These are phyloP conservation scores for Phrynocephalus forsythii DNA, from an alignment of 2,797 vertebrate species.

Conservation along the genomic window DNA sequence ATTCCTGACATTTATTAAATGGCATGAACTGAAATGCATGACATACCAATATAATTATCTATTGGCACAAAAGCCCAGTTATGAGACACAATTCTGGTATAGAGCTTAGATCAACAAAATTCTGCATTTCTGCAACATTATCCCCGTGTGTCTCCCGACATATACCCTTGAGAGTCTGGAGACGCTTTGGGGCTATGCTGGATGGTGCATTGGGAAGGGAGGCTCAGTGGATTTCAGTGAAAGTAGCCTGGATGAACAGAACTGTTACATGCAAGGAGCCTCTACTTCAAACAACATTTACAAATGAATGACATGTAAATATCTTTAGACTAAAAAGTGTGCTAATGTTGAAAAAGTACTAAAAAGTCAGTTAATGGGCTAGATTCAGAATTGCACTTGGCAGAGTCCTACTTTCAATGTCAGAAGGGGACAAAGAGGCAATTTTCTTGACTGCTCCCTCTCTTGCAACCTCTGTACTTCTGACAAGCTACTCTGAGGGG, in stretches of 20 bases:
- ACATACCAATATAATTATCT: neutral
- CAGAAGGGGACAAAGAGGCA: neutral
- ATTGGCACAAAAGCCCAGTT: neutral
- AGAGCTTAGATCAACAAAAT: neutral
- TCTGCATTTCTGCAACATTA: neutral
- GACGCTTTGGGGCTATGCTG: neutral
- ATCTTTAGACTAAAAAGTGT: slow-evolving; percentile 4
- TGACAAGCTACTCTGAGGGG: neutral
- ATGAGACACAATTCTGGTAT: neutral
- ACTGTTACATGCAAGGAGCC: neutral
- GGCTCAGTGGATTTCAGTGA: neutral
- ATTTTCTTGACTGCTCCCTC: neutral
- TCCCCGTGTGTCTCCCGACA: neutral
- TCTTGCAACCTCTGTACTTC: neutral
- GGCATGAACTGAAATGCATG: neutral
- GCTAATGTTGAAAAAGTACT: too few species aligned
- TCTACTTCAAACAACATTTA: neutral
- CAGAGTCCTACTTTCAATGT: neutral
- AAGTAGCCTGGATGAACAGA: neutral
- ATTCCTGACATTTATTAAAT: neutral
- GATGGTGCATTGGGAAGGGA: neutral
- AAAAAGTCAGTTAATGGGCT: neutral
- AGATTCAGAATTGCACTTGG: neutral
- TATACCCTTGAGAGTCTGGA: neutral
- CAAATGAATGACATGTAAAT: neutral